These are phyloP conservation scores for Danio rerio DNA, from an alignment of 2,113 vertebrate species.

Conservation along the genomic window DNA sequence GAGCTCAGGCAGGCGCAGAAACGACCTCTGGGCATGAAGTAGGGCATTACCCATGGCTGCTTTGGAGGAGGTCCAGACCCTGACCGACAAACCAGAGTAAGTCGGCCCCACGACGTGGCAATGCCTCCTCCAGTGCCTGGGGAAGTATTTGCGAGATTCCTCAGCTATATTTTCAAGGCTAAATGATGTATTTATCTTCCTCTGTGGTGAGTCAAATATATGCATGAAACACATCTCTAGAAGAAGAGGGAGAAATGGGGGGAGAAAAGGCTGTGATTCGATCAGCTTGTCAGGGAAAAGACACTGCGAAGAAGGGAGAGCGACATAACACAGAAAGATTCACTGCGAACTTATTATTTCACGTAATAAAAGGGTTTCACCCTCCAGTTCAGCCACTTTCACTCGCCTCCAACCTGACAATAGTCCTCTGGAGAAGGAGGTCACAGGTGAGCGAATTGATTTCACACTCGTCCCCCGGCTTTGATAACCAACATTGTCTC, in stretches of 20 bases:
- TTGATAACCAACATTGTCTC: conserved; percentile 65
- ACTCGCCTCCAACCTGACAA: conserved; percentile 58
- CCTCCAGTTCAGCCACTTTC: conserved; percentile 16
- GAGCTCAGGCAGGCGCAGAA: conserved; percentile 50
- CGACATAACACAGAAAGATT: conserved; percentile 38
- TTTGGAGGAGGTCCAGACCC: conserved; percentile 64
- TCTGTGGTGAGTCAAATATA: conserved; percentile 18
- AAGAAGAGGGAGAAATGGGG: conserved; percentile 1
- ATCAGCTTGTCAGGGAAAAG: conserved; percentile 39
- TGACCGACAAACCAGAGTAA: conserved; percentile 54
- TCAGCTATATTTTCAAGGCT: conserved; percentile 34
- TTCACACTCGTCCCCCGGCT: conserved; percentile 68
- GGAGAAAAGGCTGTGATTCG: conserved; percentile 13
- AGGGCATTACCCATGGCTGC: conserved; percentile 42
- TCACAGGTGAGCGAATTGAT: conserved; percentile 73
- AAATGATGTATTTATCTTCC: conserved; percentile 39
- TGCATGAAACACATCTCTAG: conserved; percentile 16
- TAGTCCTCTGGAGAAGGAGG: conserved; percentile 53
- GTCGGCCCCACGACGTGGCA: conserved; percentile 62
- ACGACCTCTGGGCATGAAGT: conserved; percentile 49
- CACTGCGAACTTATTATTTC: conserved; percentile 43
- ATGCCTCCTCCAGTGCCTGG: conserved; percentile 26
- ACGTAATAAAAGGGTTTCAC: conserved; percentile 31
- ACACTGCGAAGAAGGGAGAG: conserved; percentile 18
- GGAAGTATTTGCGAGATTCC: conserved; percentile 46